Evolutionary conservation across 2,797 vertebrate species (phyloP), one percentile per base, ranked within the genome.

Genomic region (Podarcis lilfordi): DNA sequence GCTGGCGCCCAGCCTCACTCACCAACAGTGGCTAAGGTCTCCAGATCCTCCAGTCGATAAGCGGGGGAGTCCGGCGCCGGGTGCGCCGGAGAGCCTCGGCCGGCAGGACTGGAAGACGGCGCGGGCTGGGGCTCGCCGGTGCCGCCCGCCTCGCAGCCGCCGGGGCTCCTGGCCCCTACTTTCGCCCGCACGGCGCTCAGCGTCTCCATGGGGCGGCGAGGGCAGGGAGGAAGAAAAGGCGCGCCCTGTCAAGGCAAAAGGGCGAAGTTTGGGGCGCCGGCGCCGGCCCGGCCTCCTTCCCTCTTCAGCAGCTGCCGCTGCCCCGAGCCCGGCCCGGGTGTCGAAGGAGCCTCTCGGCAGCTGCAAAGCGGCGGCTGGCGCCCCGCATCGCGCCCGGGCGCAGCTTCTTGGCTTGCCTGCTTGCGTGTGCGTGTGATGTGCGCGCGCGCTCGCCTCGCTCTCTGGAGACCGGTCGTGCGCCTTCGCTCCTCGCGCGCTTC

Each of bases 1-100:
- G 85, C 81, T 64, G 71, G 13, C 25, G 27, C 69, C 69, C 79
- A 35, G 71, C 84, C 32, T 43, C 86, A 97, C 98, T 98, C 95
- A 98, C 98, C 98, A 19, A 98, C 98, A 1, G 98, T 98, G 68
- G 98, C 98, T 23, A 98, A 91, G 11, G 97, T 98, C 93, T 98
- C 97, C 95, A 98, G 96, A 64, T 98, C 98, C n/a, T 98, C 98
- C 15, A 98, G 97, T 37, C 95, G 88, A 86, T 96, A 98, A 15
- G 81, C 85, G 43, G 91, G 80, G 21, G 90, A 7, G 78, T 95
- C 95, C 89, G 91, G 84, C 2, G 94, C 82, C 10, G 94, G 75
- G 32, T 90, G 2, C 2, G 35, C 66, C 85, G 85, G 89, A 4
- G 92, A 88, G 35, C 84, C 94, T 68, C 91, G 94, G 75, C 35